These are phyloP conservation scores for Pachydiplax longipennis DNA, from an alignment of 2,888 invertebrate species.

Conservation along the genomic window DNA sequence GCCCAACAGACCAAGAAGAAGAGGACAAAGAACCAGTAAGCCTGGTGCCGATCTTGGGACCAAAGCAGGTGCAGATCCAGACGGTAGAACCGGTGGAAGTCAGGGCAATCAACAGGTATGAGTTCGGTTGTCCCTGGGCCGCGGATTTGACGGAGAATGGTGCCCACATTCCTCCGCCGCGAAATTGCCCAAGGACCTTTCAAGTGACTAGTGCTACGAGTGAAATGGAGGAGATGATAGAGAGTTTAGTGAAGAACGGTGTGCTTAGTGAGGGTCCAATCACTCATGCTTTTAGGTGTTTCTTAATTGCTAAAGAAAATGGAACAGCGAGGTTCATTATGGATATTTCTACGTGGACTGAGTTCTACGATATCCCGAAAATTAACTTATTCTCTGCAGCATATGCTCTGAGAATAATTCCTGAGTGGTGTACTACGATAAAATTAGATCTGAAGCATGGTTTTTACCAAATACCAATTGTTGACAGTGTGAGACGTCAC, in stretches of 20 bases:
- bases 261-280: background rate
- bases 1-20: background rate
- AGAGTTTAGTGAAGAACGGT: background rate
- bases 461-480: background rate
- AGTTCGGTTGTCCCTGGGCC: too few relatives aligned
- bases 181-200: too few relatives aligned
- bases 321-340: background rate
- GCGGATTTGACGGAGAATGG: too few relatives aligned
- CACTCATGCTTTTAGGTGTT: background rate
- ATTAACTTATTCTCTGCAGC: background rate
- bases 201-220: too few relatives aligned
- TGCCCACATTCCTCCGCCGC: too few relatives aligned
- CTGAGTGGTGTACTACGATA: background rate
- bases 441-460: background rate
- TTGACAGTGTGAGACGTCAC: background rate
- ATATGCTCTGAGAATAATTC: background rate
- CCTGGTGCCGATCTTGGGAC: too few relatives aligned
- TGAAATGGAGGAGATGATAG: too few relatives aligned
- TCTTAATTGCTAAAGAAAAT: background rate
- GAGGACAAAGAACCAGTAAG: too few relatives aligned
- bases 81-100: too few relatives aligned
- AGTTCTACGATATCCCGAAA: background rate
- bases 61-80: too few relatives aligned
- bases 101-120: too few relatives aligned
- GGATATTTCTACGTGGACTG: background rate